Percentiles rank a stretch among this genome's conserved stretches.
phyloP scores from a whole-genome alignment of 2,888 invertebrate species.

The Harpalus rufipes region DNA sequence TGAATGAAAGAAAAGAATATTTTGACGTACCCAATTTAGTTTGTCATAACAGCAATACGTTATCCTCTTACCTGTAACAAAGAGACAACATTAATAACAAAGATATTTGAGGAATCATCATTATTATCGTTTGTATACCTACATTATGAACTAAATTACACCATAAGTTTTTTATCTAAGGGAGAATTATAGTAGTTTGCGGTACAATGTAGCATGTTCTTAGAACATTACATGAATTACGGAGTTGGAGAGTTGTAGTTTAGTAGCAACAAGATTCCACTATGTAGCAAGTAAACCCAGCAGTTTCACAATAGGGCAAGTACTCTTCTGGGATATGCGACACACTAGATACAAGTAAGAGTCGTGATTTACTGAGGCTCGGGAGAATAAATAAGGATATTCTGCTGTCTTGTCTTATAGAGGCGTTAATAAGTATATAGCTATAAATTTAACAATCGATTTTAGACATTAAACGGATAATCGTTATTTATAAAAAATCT shows the following conservation, averaged over 20 bases:
- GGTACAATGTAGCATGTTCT: no score
- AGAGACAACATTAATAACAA: not conserved
- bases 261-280: not conserved
- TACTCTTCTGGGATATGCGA: not conserved
- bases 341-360: not conserved
- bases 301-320: not conserved
- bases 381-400: not conserved
- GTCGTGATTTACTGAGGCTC: not conserved
- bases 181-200: no score
- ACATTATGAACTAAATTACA: no score
- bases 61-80: slow-evolving; percentile 10
- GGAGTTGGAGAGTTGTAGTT: not conserved
- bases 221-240: no score
- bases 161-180: no score
- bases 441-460: no score
- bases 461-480: no score
- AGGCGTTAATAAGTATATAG: no score
- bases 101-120: not conserved
- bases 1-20: not conserved
- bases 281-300: not conserved
- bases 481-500: no score
- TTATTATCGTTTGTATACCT: no score
- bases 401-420: not conserved
- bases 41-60: not conserved
- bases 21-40: not conserved